phyloP scores from a whole-genome alignment of 2,113 vertebrate genomes.

The Ammodytes marinus region DNA sequence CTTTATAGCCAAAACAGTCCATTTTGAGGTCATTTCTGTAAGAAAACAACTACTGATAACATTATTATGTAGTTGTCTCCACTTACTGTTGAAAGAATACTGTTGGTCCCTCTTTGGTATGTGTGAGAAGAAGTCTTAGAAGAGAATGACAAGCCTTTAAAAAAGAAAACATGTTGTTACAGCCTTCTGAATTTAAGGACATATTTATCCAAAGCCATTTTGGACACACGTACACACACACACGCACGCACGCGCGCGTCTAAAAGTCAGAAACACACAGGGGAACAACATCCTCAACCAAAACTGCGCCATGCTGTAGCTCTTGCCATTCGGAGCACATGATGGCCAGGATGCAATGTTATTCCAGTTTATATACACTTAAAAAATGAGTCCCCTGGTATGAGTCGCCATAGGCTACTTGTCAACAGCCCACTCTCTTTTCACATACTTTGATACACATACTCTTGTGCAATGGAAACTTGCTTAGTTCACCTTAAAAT shows the following conservation, averaged over 20 bases:
- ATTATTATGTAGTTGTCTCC: not conserved
- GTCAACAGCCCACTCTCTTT: not conserved
- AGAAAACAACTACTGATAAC: not conserved
- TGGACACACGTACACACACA: not conserved
- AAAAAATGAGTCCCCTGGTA: not conserved
- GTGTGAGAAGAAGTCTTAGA: not conserved
- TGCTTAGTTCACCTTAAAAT: not conserved
- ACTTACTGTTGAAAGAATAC: conserved; percentile 57
- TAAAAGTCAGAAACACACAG: not conserved
- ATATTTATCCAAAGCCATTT: not conserved
- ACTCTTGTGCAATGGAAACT: not conserved
- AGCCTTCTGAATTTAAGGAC: not conserved
- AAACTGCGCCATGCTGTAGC: not conserved
- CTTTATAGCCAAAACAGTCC: not conserved
- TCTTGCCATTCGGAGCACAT: not conserved
- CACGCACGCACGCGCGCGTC: not conserved
- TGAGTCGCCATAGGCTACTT: not conserved
- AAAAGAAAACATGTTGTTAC: not conserved
- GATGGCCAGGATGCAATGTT: not conserved
- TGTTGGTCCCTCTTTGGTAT: not conserved
- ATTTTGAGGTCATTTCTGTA: not conserved
- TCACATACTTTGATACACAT: not conserved
- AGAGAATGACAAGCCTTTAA: conserved; percentile 18
- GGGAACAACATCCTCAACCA: not conserved
- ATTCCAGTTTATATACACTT: not conserved